Evolutionary conservation across 2,888 invertebrate species (phyloP).

Genomic region (Xestia c-nigrum): DNA sequence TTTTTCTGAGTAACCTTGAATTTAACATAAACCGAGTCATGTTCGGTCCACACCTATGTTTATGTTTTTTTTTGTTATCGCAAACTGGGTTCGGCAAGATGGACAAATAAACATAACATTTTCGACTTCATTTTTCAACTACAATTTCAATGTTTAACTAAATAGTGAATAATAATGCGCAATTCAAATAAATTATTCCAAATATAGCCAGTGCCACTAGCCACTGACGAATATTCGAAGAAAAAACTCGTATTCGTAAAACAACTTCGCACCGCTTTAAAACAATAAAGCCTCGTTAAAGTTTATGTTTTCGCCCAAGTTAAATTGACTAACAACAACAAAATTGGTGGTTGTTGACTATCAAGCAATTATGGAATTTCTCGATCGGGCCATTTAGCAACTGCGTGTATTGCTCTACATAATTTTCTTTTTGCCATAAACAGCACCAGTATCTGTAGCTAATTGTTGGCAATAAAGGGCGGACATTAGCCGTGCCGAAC

Average conservation of each 20-base stretch:
- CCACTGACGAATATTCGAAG: neutral
- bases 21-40: conserved; percentile 69
- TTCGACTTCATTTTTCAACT: conserved; percentile 16
- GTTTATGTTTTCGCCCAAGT: conserved; percentile 34
- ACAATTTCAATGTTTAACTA: conserved; percentile 8
- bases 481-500: conserved; percentile 78
- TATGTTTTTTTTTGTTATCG: conserved; percentile 78
- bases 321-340: conserved; percentile 45
- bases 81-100: conserved; percentile 65
- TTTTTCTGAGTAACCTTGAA: conserved; percentile 80
- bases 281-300: conserved; percentile 42
- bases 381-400: conserved; percentile 49
- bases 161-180: conserved; percentile 6
- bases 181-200: conserved; percentile 35
- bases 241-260: conserved; percentile 20
- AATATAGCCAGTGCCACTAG: neutral
- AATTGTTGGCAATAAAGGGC: conserved; percentile 82
- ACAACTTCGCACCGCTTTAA: conserved; percentile 5
- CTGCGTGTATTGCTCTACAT: conserved; percentile 56
- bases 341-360: conserved; percentile 44
- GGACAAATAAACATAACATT: conserved; percentile 49
- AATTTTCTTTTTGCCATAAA: conserved; percentile 69
- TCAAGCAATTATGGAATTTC: conserved; percentile 57
- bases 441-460: conserved; percentile 70
- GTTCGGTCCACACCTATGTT: conserved; percentile 81